Evolutionary conservation across 1,140 invertebrate species (phyloP).

Genomic region (Eulimnadia texana): DNA sequence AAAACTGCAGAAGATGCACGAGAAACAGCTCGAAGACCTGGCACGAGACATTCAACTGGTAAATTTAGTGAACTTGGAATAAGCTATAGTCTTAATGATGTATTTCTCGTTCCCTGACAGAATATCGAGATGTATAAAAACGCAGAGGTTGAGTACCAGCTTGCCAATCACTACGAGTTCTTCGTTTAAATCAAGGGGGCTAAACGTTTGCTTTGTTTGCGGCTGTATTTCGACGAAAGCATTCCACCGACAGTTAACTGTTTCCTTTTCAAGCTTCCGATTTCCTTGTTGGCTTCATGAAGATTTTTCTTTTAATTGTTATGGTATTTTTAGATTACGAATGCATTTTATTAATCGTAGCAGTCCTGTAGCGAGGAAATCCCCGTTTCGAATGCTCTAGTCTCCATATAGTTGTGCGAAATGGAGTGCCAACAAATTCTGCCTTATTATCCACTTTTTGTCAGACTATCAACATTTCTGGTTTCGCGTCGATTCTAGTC

Average conservation of each 20-base stretch:
- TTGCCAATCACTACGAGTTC: slow-evolving; percentile 76
- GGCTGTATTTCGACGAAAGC: no score
- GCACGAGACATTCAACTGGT: slow-evolving; percentile 82
- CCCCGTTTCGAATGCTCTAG: no score
- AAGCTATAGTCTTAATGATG: slow-evolving; percentile 9
- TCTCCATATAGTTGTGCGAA: not conserved
- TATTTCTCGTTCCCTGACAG: slow-evolving; percentile 39
- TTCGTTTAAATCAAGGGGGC: no score
- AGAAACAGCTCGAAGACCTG: slow-evolving; percentile 81
- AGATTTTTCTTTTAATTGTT: no score
- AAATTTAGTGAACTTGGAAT: no score
- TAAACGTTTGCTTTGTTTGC: no score
- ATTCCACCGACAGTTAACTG: no score
- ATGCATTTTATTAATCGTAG: no score
- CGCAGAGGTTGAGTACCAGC: slow-evolving; percentile 80
- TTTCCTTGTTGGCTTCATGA: no score
- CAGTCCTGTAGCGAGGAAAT: no score
- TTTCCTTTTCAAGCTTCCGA: no score
- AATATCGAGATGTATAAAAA: slow-evolving; percentile 89
- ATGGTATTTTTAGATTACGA: no score
- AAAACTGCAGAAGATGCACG: slow-evolving; percentile 77
- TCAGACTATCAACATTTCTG: not conserved
- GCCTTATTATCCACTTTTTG: slow-evolving; percentile 1
- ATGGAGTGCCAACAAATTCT: slow-evolving; percentile 12
- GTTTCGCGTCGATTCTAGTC: not conserved